Evolutionary conservation across 2,888 invertebrate genomes (phyloP), one percentile per base, ranked within the genome.

Genomic region (Eupithecia insigniata): DNA sequence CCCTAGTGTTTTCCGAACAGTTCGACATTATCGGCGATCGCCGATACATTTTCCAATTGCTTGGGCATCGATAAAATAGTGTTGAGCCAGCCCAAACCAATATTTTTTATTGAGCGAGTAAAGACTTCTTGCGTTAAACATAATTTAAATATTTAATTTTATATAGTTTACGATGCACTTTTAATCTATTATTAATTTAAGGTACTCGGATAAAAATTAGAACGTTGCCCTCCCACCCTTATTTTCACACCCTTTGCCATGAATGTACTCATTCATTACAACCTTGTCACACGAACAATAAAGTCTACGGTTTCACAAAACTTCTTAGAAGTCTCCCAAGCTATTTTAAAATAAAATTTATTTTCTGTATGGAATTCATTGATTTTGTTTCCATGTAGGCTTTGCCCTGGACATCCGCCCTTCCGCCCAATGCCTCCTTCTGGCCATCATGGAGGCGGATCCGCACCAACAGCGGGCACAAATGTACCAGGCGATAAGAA

Each of bases 1-100:
- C 85, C 94, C 92, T 94, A 85, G 94, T 93, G 87, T 85, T 94
- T 94, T 94, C 93, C 93, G 93, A 94, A 94, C 92, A 88, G 89
- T 89, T 92, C 93, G 92, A 93, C 92, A 94, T 92, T 94, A 94
- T 94, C 93, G 93, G 88, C 87, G 89, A 95, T 94, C 91, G 86
- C 92, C 93, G 89, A 95, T 94, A 93, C 87, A 82, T 36, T 88
- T 90, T 88, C 90, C 90, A 90, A 93, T 94, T 89, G 61, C 65
- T 60, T 58, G 71, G 66, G 73, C 75, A 74, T 79, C 74, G 76
- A 78, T 71, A 76, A 46, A 66, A 22, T 78, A 77, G 79, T 74
- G 78, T 78, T 32, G 60, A 60, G n/a, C n/a, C 36, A 22, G n/a
- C 18, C 36, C 34, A 22, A 1, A 34, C 0, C 5, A 64, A 14